Base-by-base conservation (phyloP, 2,888 invertebrate species). In the Mythimna vitellina region DNA sequence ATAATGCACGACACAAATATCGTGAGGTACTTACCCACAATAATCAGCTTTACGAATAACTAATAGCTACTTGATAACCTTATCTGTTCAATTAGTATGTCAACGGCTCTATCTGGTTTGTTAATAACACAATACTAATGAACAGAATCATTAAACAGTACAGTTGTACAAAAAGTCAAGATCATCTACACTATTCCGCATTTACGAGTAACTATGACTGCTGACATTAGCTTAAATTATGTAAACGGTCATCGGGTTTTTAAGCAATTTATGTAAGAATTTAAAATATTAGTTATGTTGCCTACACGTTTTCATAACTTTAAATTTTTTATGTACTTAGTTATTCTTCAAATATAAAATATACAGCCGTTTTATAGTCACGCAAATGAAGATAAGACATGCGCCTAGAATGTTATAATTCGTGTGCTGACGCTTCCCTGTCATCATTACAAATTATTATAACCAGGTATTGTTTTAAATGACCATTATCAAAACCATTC, bases 51-150 rank as follows among this genome's bases (percentile, higher is more conserved):
- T 84, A 83, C 81, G 73, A 87, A 82, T 81, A 80, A 83, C 84
- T 76, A 82, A 82, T 78, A 60, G 53, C 58, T 75, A 77, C 74
- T 90, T 92, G 95, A 95, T 95, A 95, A 91, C 90, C 87, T 92
- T 95, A 95, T 95, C 95, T 89, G 87, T 85, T 86, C 88, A 91
- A 94, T 94, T 93, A 93, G 91, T 91, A 88, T 93, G 94, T 93
- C 93, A 94, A 95, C 93, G 94, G 84, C 87, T 89, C 89, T 95
- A 94, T 95, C 94, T 93, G 89, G 89, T 89, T 90, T 90, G 92
- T 92, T 91, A 90, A 90, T 88, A 88, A 87, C 88, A 87, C 87
- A 89, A 89, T 90, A 87, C 85, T 89, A 89, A 89, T 84, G 84
- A 88, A 84, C 81, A 77, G 65, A 75, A 83, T 78, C 72, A 80